These are phyloP conservation scores for Esox masquinongy DNA, from an alignment of 2,797 vertebrate species.

Conservation along the genomic window DNA sequence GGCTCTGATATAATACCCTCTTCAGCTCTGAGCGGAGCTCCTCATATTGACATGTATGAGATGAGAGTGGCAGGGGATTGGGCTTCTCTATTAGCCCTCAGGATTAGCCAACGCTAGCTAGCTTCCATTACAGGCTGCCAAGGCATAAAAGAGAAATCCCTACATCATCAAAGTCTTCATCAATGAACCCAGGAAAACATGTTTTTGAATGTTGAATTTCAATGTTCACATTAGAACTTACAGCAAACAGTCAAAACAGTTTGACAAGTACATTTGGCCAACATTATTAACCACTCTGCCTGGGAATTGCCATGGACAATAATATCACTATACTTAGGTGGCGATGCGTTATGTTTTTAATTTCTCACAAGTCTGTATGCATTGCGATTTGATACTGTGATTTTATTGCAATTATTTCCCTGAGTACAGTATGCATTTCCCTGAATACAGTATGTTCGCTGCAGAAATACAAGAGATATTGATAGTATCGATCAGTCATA, in stretches of 20 bases:
- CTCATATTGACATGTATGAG: conserved; percentile 53
- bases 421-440: too few species aligned
- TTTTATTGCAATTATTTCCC: too few species aligned
- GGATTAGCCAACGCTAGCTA: conserved; percentile 55
- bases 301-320: too few species aligned
- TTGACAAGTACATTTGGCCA: not conserved
- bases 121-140: conserved; percentile 28
- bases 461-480: too few species aligned
- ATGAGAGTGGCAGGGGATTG: conserved; percentile 38
- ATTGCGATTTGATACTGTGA: too few species aligned
- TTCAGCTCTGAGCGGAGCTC: not conserved
- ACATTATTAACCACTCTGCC: not conserved
- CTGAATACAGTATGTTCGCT: too few species aligned
- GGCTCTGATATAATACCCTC: not conserved
- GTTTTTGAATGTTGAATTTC: conserved; percentile 4
- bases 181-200: conserved; percentile 2
- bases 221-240: not conserved
- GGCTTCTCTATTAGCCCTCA: conserved; percentile 23
- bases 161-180: conserved; percentile 4
- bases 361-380: too few species aligned
- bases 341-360: too few species aligned
- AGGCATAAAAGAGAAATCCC: conserved; percentile 40
- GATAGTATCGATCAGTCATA: too few species aligned
- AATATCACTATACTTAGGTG: too few species aligned
- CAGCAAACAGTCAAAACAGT: not conserved